Evolutionary conservation across 2,888 invertebrate genomes (phyloP), one percentile per base, ranked within the genome.

Genomic region (Nebria salina): DNA sequence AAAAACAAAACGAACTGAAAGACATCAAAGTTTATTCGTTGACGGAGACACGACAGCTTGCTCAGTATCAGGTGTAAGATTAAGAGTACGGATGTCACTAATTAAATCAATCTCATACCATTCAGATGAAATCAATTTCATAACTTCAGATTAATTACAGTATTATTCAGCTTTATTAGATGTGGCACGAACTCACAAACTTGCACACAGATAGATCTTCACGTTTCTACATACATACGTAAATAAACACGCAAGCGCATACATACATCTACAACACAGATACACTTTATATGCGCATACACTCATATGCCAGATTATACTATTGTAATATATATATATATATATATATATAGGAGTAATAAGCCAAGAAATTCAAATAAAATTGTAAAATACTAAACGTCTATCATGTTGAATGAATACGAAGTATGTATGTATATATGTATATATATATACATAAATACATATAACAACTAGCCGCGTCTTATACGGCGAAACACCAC

Each of bases 61-160:
- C 3, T 8, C 54, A 54, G 7, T 54, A 13, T 54, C 54, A 78
- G 78, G 73, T 78, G 73, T 72, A 73, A 65, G 78, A 78, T 65
- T 13, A 64, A 73, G 77, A 72, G 77, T 64, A 72, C 65, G 42
- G 2, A 54, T 70, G 25, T 70, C 34, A 72, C 65, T 79, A 75
- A 79, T 79, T 79, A 75, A 79, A 79, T 79, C 68, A 79, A 79
- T 79, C 73, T 75, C 74, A 74, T 34, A 54, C 54, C 73, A 79
- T 79, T 79, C 75, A 75, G 79, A 74, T 73, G 74, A 75, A 75
- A 68, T 75, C 79, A 79, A 79, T 79, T 79, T 79, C 79, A 75
- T 75, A 79, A 79, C 79, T 79, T 79, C 65, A 75, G n/a, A 75
- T 79, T 79, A 79, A 79, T 79, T 79, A 79, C 78, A 68, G 79